A percentile compares a stretch with the other conserved stretches of the same genome.
Evolutionary conservation across 2,888 invertebrate species (phyloP).

Genomic region (Patella caerulea): DNA sequence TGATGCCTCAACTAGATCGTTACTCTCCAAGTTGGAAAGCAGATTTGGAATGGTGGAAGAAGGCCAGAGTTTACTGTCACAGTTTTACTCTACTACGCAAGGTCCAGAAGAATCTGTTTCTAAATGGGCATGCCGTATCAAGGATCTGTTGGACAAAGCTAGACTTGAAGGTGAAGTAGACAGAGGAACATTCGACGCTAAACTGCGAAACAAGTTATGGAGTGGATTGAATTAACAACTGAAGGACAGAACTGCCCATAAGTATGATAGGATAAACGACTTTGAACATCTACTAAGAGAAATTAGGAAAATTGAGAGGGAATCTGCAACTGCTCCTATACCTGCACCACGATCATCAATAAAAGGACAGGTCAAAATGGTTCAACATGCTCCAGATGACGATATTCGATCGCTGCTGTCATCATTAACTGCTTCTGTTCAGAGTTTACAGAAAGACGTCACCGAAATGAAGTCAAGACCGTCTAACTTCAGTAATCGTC

Average conservation of each 20-base stretch:
- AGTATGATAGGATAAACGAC: not conserved
- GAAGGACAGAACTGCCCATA: not conserved
- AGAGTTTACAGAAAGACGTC: not conserved
- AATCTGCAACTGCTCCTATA: not conserved
- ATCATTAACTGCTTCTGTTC: not conserved
- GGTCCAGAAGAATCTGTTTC: slow-evolving; percentile 5
- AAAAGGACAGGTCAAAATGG: not conserved
- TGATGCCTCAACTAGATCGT: not conserved
- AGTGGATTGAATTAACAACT: not conserved
- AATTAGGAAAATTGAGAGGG: not conserved
- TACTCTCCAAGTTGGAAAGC: not conserved
- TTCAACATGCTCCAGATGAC: not conserved
- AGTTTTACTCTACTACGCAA: not conserved
- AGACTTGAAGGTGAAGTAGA: not conserved
- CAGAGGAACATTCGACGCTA: not conserved
- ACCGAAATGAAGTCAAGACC: not conserved
- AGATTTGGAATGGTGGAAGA: slow-evolving; percentile 1
- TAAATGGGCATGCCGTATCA: not conserved
- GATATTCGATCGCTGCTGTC: not conserved
- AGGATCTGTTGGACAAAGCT: not conserved
- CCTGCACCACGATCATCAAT: not conserved
- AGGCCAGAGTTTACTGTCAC: not conserved
- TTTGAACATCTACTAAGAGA: not conserved
- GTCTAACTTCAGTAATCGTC: not conserved
- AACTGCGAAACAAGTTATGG: not conserved